phyloP scores from a whole-genome alignment of 2,888 invertebrate genomes.

The Antheraea yamamai region DNA sequence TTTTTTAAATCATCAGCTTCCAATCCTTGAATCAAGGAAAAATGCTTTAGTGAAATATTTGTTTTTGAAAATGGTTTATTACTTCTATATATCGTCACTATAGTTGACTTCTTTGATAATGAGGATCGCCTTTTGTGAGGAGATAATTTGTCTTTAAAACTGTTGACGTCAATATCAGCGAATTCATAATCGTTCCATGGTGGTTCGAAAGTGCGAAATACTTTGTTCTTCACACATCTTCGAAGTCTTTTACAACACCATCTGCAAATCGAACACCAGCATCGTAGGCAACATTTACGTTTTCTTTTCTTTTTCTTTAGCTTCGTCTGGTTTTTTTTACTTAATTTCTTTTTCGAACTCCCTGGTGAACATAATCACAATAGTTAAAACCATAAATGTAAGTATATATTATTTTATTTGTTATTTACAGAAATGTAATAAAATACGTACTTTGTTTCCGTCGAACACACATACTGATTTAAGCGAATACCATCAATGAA shows the following conservation, averaged over 20 bases:
- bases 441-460: conserved; percentile 38
- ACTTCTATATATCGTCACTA: conserved; percentile 39
- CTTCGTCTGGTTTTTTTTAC: conserved; percentile 27
- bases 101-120: conserved; percentile 12
- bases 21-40: conserved; percentile 39
- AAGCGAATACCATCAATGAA: not conserved
- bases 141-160: conserved; percentile 37
- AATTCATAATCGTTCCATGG: conserved; percentile 41
- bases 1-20: conserved; percentile 33
- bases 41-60: conserved; percentile 34
- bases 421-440: not conserved
- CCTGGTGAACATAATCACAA: conserved; percentile 30
- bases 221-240: conserved; percentile 38
- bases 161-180: conserved; percentile 37
- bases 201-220: conserved; percentile 39
- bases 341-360: conserved; percentile 26
- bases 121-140: conserved; percentile 22
- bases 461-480: conserved; percentile 31
- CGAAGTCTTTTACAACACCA: conserved; percentile 38
- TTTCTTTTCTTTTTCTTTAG: conserved; percentile 30
- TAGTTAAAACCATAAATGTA: not conserved
- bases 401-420: not conserved
- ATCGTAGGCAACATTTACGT: conserved; percentile 30
- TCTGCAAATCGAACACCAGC: conserved; percentile 34
- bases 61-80: conserved; percentile 35